Evolutionary conservation across 2,888 invertebrate genomes (phyloP), one percentile per base, ranked within the genome.

Genomic region (Philereme vetulata): DNA sequence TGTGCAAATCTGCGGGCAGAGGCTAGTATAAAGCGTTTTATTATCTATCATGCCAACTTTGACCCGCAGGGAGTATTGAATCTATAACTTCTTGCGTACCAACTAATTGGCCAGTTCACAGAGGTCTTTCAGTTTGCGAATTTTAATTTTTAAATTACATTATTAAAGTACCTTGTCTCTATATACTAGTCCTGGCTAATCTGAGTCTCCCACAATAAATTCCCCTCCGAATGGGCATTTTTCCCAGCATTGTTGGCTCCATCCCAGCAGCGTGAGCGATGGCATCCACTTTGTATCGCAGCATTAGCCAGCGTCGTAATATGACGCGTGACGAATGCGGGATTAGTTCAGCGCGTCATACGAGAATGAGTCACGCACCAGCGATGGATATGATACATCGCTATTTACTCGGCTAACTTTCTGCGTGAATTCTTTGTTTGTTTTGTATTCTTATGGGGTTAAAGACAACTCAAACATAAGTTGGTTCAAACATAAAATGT

Each of bases 291-390:
- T 85, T 84, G 84, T 85, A 80, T 77, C 75, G 67, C 65, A 70
- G 81, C 75, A 81, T 84, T 83, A 83, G 76, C 75, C 77, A 70
- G 51, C 54, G 76, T 75, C 69, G 80, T 88, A 87, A 88, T 89
- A 88, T 88, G 84, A 66, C 65, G 56, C 58, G 62, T 53, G 65
- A 66, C 56, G 65, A 66, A 66, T 63, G 60, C 56, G 36, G 65
- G 65, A 66, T 66, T 66, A 66, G 62, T 45, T 10, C 44, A 55
- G 8, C 36, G 44, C 56, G 57, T 48, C 58, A 49, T 55, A 43
- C 9, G 45, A 55, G 44, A 6, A 8, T 42, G 33, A 6, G 36
- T 51, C 62, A 58, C 62, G 62, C 62, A 56, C 62, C 5, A 45
- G 48, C 55, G 33, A 62, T 62, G 62, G 40, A 49, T 58, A 38